These are phyloP conservation scores for Clarias laeviceps DNA, from an alignment of 2,797 vertebrate genomes.

Conservation along the genomic window DNA sequence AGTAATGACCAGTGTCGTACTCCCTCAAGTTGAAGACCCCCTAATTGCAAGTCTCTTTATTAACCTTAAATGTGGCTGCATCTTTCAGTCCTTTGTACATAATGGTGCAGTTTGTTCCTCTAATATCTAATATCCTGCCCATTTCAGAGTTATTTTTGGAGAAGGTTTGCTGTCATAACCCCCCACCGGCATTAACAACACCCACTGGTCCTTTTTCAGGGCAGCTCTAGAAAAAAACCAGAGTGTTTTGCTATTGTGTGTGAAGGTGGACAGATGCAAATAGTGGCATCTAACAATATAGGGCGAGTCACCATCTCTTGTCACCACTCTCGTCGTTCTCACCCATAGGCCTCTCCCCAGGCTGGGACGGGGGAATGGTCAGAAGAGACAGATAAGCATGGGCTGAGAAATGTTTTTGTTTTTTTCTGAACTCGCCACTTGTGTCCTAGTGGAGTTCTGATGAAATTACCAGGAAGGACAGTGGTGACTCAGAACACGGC, in stretches of 20 bases:
- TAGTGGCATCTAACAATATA: slow-evolving; percentile 61
- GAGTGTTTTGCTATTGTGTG: slow-evolving; percentile 63
- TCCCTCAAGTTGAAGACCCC: slow-evolving; percentile 8
- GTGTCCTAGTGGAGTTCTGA: slow-evolving; percentile 23
- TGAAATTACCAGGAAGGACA: slow-evolving; percentile 48
- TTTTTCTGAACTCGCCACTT: slow-evolving; percentile 10
- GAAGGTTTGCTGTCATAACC: slow-evolving; percentile 16
- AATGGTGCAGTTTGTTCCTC: slow-evolving; percentile 38
- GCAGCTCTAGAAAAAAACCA: slow-evolving; percentile 12
- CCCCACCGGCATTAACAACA: slow-evolving; percentile 18
- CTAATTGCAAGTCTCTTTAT: slow-evolving; percentile 45
- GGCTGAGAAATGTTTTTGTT: slow-evolving; percentile 31
- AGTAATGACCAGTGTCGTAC: slow-evolving; percentile 52
- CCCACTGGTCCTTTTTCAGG: slow-evolving; percentile 25
- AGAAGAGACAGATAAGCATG: slow-evolving; percentile 5
- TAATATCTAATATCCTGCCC: slow-evolving; percentile 1
- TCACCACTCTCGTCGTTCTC: slow-evolving; percentile 59
- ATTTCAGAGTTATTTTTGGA: slow-evolving; percentile 41
- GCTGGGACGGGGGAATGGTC: slow-evolving; percentile 11
- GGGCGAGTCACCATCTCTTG: slow-evolving; percentile 59
- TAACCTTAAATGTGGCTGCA: slow-evolving; percentile 53
- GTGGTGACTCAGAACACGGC: slow-evolving; percentile 43
- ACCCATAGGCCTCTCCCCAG: slow-evolving; percentile 47
- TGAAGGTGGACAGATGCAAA: slow-evolving; percentile 65
- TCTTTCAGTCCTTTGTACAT: slow-evolving; percentile 57